Evolutionary conservation across 2,888 invertebrate genomes (phyloP).

Genomic region (Synanthedon tipuliformis): DNA sequence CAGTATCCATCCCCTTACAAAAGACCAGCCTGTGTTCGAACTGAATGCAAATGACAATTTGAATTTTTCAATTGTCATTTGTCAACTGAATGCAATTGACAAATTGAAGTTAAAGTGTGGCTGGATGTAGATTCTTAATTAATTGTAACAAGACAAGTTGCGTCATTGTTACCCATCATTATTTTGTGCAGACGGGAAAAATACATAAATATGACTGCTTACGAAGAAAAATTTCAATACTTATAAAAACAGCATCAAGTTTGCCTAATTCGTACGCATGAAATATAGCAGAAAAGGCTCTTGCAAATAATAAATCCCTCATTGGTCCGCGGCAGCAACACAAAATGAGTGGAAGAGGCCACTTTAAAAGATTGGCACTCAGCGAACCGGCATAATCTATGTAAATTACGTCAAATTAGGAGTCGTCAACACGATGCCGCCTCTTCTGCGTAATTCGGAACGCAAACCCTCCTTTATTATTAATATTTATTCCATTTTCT

Average conservation of each 20-base stretch:
- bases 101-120: no score
- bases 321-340: conserved; percentile 51
- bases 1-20: no score
- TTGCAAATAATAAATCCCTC: conserved; percentile 57
- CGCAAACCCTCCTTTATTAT: conserved; percentile 68
- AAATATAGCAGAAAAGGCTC: conserved; percentile 35
- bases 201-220: no score
- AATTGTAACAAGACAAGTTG: no score
- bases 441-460: conserved; percentile 56
- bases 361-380: conserved; percentile 71
- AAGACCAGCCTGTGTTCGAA: no score
- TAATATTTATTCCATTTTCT: conserved; percentile 66
- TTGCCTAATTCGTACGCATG: conserved; percentile 18
- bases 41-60: no score
- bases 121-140: no score
- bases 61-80: no score
- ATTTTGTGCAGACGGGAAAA: no score
- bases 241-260: neutral
- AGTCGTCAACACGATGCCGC: conserved; percentile 61
- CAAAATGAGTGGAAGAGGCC: conserved; percentile 65
- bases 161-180: no score
- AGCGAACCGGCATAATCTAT: conserved; percentile 69
- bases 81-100: no score
- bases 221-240: no score
- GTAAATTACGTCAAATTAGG: conserved; percentile 70